These are phyloP conservation scores for Oryzias melastigma DNA, from an alignment of 2,113 vertebrate genomes.

Conservation along the genomic window DNA sequence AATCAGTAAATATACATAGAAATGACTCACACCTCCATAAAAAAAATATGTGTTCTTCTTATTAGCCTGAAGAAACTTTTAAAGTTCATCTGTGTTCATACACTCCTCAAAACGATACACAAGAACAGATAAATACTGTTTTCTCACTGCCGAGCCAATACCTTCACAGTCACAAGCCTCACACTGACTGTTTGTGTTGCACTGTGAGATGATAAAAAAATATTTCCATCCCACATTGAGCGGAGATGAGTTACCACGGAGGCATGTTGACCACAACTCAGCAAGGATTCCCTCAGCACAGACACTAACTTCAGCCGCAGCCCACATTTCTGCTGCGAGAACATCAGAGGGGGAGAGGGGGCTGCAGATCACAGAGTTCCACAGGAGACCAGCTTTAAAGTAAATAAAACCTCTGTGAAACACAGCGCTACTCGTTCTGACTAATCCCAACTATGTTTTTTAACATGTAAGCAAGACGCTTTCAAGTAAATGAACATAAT, in stretches of 20 bases:
- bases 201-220: constrained; percentile 87
- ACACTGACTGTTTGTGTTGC: constrained; percentile 84
- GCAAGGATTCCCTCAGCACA: constrained; percentile 79
- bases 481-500: no score
- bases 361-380: constrained; percentile 20
- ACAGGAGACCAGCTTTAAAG: constrained; percentile 63
- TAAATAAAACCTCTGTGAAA: constrained; percentile 46
- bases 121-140: constrained; percentile 33
- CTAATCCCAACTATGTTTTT: constrained; percentile 2
- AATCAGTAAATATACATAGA: no score
- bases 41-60: no score
- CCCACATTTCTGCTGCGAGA: constrained; percentile 74
- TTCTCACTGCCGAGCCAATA: constrained; percentile 60
- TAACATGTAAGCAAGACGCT: no score
- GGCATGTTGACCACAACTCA: constrained; percentile 86
- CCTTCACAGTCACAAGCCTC: constrained; percentile 80
- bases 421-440: constrained; percentile 14
- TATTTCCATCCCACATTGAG: constrained; percentile 82
- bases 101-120: constrained; percentile 40
- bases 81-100: constrained; percentile 44
- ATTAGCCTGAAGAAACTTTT: neutral
- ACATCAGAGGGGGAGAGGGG: constrained; percentile 25
- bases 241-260: constrained; percentile 86
- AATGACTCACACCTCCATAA: no score
- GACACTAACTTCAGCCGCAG: constrained; percentile 74